Evolutionary conservation across 2,888 invertebrate genomes (phyloP).

Genomic region (Spilosoma lubricipeda): DNA sequence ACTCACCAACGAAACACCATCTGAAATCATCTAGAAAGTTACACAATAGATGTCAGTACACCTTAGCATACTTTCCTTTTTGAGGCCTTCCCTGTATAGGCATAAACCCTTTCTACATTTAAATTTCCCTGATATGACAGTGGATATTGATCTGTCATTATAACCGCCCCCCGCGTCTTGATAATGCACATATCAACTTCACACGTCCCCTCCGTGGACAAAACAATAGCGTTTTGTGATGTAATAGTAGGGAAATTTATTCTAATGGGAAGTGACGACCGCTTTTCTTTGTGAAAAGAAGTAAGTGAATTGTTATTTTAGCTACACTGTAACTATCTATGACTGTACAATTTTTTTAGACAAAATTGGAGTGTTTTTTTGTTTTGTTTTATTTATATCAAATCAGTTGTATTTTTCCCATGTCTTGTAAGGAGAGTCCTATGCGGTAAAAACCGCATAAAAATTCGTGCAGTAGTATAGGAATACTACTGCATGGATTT

Average conservation of each 20-base stretch:
- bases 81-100: slow-evolving; percentile 1
- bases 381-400: too few relatives aligned
- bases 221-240: slow-evolving; percentile 51
- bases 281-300: neutral
- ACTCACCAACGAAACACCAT: too few relatives aligned
- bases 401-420: too few relatives aligned
- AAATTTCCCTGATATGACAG: neutral
- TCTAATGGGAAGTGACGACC: slow-evolving; percentile 20
- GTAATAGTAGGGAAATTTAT: slow-evolving; percentile 43
- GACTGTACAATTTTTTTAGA: neutral
- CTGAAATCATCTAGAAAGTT: neutral
- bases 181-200: slow-evolving; percentile 78
- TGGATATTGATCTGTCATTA: slow-evolving; percentile 46
- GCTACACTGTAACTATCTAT: neutral
- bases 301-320: slow-evolving; percentile 1
- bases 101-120: neutral
- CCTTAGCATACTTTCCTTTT: neutral
- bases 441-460: too few relatives aligned
- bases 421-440: too few relatives aligned
- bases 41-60: neutral
- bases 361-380: too few relatives aligned
- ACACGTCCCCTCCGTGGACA: slow-evolving; percentile 60
- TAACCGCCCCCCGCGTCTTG: slow-evolving; percentile 56
- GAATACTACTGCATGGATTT: too few relatives aligned
- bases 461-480: too few relatives aligned